These are phyloP conservation scores for Aramus guarauna DNA, from an alignment of 2,113 vertebrate genomes.

Conservation along the genomic window DNA sequence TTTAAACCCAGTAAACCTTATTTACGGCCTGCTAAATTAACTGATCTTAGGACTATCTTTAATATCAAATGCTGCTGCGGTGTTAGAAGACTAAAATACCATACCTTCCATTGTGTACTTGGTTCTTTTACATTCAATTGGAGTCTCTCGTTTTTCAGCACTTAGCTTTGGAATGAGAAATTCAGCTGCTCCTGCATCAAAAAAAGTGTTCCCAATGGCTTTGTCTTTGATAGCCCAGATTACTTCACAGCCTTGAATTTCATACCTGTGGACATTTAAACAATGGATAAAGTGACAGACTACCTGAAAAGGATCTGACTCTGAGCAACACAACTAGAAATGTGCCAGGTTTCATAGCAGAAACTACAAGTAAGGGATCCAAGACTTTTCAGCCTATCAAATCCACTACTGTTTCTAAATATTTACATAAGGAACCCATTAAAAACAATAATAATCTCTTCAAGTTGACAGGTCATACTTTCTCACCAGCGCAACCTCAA, in stretches of 20 bases:
- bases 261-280: slow-evolving; percentile 71
- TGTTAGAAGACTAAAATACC: background rate
- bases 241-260: slow-evolving; percentile 91
- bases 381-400: background rate
- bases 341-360: background rate
- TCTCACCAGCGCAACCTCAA: background rate
- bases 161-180: slow-evolving; percentile 88
- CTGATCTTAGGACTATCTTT: background rate
- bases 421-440: background rate
- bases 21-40: background rate
- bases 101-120: slow-evolving; percentile 85
- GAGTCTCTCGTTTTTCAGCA: slow-evolving; percentile 67
- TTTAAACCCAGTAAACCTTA: background rate
- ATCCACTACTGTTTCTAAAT: background rate
- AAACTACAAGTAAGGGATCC: background rate
- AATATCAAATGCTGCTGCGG: background rate
- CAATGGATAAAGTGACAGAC: background rate
- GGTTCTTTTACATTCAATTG: slow-evolving; percentile 79
- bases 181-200: slow-evolving; percentile 93
- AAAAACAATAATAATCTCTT: background rate
- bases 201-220: slow-evolving; percentile 95
- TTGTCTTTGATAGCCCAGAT: slow-evolving; percentile 96
- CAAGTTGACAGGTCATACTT: background rate
- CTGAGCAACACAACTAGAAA: background rate
- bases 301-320: background rate